Conservation (phyloP, 1,140 invertebrate species). For the Drosophila punjabiensis region DNA sequence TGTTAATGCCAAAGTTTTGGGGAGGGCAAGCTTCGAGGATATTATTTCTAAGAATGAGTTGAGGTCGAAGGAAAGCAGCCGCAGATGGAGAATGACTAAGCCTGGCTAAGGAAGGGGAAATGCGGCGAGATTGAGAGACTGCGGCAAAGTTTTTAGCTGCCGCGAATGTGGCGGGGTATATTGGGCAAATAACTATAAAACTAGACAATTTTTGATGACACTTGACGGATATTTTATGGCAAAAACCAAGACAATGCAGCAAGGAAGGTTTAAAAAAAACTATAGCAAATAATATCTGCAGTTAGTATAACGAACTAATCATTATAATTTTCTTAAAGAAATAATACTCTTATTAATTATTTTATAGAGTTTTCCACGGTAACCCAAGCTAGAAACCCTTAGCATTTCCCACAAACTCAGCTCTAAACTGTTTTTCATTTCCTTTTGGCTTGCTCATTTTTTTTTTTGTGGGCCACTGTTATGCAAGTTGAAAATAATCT, state of each 20-base stretch:
- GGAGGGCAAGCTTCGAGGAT: neutral
- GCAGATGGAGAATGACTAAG: slow-evolving; percentile 39
- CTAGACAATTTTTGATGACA: slow-evolving; percentile 1
- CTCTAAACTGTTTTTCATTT: slow-evolving; percentile 35
- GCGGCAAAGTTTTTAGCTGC: slow-evolving; percentile 44
- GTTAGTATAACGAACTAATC: no score
- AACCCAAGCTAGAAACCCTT: neutral
- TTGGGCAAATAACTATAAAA: slow-evolving; percentile 4
- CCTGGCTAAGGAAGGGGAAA: slow-evolving; percentile 4
- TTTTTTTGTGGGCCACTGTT: slow-evolving; percentile 31
- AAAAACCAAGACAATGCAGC: neutral
- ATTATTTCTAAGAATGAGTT: slow-evolving; percentile 13
- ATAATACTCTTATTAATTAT: neutral
- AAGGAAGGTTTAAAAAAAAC: neutral
- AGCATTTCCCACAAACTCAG: neutral
- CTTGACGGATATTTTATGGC: neutral
- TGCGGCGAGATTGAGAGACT: slow-evolving; percentile 54
- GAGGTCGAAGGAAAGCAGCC: slow-evolving; percentile 21
- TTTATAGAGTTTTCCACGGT: neutral
- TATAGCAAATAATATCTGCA: no score
- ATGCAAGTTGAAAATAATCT: slow-evolving; percentile 67
- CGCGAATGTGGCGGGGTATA: neutral
- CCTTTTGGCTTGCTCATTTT: slow-evolving; percentile 22
- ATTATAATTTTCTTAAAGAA: neutral
- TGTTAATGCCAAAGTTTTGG: slow-evolving; percentile 45